Conservation (phyloP, 2,888 invertebrate species). For the Acanthosepion esculentum region DNA sequence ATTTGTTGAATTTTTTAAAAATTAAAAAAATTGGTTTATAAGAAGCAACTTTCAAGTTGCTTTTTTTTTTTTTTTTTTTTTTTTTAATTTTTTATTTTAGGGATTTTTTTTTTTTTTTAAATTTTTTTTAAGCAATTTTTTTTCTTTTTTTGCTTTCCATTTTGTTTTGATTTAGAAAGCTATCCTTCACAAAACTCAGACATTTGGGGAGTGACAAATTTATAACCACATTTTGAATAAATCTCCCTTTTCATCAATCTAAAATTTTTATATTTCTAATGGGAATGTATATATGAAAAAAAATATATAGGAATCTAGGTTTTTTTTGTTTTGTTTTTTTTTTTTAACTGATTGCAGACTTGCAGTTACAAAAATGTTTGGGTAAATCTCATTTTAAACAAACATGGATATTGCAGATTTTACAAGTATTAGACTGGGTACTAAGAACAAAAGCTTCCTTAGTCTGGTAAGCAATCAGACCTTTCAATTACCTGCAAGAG, state of each 20-base stretch:
- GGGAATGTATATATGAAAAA: neutral
- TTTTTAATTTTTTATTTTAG: neutral
- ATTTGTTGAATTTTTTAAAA: no score
- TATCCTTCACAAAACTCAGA: neutral
- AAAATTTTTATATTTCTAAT: neutral
- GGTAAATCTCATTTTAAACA: no score
- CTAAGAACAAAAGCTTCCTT: no score
- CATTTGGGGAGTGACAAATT: constrained; percentile 33
- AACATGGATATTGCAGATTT: no score
- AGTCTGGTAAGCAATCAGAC: no score
- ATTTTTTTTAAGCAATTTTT: neutral
- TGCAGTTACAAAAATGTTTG: no score
- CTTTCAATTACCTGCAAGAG: neutral
- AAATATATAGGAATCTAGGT: neutral
- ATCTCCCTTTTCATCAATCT: constrained; percentile 2
- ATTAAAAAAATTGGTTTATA: neutral
- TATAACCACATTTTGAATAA: constrained; percentile 9
- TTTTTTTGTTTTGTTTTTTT: neutral
- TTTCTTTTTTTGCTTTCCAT: neutral
- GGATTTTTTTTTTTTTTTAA: neutral
- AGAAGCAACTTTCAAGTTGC: neutral
- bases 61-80: neutral
- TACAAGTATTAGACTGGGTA: no score
- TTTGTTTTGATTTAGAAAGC: neutral
- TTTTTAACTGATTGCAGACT: neutral